Percentiles rank a stretch among this genome's conserved stretches.
phyloP scores from a whole-genome alignment of 2,797 vertebrate species.

The Sus cebifrons region DNA sequence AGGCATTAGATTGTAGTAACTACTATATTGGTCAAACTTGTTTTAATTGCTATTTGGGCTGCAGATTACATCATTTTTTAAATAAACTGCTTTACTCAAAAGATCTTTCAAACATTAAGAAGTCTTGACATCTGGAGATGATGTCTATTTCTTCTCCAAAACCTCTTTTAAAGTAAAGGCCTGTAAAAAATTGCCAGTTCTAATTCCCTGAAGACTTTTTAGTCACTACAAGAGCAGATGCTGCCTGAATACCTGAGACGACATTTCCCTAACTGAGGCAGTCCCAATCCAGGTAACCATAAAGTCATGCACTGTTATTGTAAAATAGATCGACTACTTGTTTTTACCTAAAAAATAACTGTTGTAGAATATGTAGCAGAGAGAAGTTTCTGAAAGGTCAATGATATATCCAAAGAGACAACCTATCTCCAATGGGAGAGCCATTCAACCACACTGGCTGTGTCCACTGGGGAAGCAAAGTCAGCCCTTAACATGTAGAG shows the following conservation, averaged over 20 bases:
- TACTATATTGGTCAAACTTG: not conserved
- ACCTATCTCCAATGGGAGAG: not conserved
- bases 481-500: not conserved
- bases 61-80: constrained; percentile 60
- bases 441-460: not conserved
- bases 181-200: constrained; percentile 39
- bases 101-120: constrained; percentile 75
- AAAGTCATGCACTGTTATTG: not conserved
- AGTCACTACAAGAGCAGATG: constrained; percentile 78
- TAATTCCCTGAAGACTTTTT: constrained; percentile 71
- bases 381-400: constrained; percentile 56
- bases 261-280: not conserved
- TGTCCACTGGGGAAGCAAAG: not conserved
- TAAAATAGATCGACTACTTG: not conserved
- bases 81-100: constrained; percentile 69
- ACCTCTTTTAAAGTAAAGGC: constrained; percentile 64
- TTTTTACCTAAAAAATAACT: constrained; percentile 62
- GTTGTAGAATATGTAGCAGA: not conserved
- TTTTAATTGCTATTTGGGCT: constrained; percentile 52
- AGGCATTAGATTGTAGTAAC: not conserved
- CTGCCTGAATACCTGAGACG: not conserved
- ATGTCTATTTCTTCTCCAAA: constrained; percentile 68
- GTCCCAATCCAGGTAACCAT: not conserved
- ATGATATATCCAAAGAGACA: not conserved
- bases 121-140: constrained; percentile 66